Conservation (phyloP, 2,888 invertebrate species). For the Trissoscelio sp. region DNA sequence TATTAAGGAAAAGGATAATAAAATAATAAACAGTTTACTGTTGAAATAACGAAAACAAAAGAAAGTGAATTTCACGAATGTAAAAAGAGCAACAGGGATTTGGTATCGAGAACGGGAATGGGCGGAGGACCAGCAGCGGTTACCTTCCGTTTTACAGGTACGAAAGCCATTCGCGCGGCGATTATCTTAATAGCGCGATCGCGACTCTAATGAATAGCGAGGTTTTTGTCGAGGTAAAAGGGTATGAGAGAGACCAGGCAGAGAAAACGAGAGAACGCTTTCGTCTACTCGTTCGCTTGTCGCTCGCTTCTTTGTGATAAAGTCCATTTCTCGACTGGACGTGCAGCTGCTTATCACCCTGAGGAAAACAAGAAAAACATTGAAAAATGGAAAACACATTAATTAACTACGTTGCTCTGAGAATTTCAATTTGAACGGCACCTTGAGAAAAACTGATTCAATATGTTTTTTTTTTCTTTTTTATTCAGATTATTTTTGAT, state of each 20-base stretch:
- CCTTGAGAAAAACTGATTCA: too few relatives aligned
- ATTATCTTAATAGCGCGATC: constrained; percentile 81
- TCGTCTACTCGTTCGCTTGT: constrained; percentile 55
- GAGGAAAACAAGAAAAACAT: constrained; percentile 21
- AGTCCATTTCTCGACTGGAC: constrained; percentile 62
- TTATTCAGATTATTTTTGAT: too few relatives aligned
- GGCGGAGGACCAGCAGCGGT: constrained; percentile 57
- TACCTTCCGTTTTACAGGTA: constrained; percentile 65
- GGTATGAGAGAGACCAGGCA: constrained; percentile 41
- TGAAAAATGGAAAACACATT: constrained; percentile 18
- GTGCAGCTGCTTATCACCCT: constrained; percentile 59
- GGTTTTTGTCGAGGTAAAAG: constrained; percentile 73
- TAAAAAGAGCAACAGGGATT: constrained; percentile 36
- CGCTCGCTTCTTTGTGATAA: constrained; percentile 64
- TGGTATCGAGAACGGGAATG: constrained; percentile 43
- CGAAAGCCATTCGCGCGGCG: constrained; percentile 72
- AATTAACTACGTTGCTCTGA: background rate
- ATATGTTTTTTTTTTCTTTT: too few relatives aligned
- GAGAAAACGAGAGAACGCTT: constrained; percentile 48
- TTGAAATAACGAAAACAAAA: constrained; percentile 27
- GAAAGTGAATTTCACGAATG: constrained; percentile 32
- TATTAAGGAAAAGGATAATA: too few relatives aligned
- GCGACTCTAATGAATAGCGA: constrained; percentile 81
- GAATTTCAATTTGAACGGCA: constrained; percentile 34
- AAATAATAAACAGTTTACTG: background rate